phyloP scores from a whole-genome alignment of 92 coral and sea anemone species.

The Metridium senile region DNA sequence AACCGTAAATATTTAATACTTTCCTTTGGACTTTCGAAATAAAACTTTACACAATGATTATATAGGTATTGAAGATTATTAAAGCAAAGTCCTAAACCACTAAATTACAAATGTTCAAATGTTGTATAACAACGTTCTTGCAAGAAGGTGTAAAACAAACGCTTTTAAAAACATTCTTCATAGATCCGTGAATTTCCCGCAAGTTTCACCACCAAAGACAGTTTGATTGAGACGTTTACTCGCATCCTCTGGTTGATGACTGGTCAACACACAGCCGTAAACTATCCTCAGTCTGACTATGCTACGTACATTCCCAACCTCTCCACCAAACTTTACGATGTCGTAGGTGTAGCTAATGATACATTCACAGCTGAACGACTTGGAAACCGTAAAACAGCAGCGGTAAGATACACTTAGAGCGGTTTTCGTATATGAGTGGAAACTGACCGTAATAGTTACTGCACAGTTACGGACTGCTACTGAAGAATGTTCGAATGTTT shows the following conservation, averaged over 20 bases:
- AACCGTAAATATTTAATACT: too few species aligned
- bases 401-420: constrained; percentile 3
- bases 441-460: too few species aligned
- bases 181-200: constrained; percentile 16
- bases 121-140: too few species aligned
- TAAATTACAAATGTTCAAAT: too few species aligned
- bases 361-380: not conserved
- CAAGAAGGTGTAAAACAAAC: too few species aligned
- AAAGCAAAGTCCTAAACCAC: too few species aligned
- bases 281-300: constrained; percentile 33
- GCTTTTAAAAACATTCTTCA: not conserved
- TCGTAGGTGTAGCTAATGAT: not conserved
- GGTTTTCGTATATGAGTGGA: too few species aligned
- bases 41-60: too few species aligned
- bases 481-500: too few species aligned
- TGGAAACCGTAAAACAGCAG: not conserved
- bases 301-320: constrained; percentile 30
- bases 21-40: too few species aligned
- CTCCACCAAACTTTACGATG: constrained; percentile 21
- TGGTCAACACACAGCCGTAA: constrained; percentile 38
- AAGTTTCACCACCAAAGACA: not conserved
- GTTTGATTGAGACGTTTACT: constrained; percentile 25
- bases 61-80: too few species aligned
- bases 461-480: too few species aligned
- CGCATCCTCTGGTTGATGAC: constrained; percentile 40